These are phyloP conservation scores for Phoenicopterus ruber DNA, from an alignment of 2,113 vertebrate genomes.

Conservation along the genomic window DNA sequence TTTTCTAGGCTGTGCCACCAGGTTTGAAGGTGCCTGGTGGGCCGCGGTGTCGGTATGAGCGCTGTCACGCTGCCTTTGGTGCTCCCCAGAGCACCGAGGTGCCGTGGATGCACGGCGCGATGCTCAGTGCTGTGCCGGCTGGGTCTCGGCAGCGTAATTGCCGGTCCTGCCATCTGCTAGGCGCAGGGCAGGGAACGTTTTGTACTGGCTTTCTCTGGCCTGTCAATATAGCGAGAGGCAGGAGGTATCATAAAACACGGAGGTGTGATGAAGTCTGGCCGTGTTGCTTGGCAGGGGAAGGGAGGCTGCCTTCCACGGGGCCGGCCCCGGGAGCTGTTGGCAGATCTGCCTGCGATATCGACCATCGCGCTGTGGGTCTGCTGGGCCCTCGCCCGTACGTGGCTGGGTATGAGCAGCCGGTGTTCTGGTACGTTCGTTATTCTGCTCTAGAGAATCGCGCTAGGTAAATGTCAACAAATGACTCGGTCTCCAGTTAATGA, in stretches of 20 bases:
- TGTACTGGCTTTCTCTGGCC: background rate
- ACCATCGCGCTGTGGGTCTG: fast-evolving
- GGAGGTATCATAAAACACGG: background rate
- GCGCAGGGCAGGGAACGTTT: background rate
- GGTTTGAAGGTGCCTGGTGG: background rate
- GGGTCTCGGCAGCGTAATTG: background rate
- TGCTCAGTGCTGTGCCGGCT: background rate
- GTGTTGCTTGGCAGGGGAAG: background rate
- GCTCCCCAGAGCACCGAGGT: fast-evolving
- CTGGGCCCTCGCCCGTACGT: background rate
- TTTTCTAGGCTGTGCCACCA: background rate
- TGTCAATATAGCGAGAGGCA: fast-evolving
- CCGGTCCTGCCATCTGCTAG: background rate
- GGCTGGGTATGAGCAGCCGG: background rate
- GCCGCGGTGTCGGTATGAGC: fast-evolving
- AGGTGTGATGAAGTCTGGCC: background rate
- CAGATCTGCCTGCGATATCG: background rate
- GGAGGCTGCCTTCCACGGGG: background rate
- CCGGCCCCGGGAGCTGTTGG: background rate
- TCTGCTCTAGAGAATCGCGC: background rate
- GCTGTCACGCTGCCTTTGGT: fast-evolving
- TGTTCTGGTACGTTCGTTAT: background rate
- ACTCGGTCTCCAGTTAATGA: background rate
- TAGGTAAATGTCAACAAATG: background rate
- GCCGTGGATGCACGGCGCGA: fast-evolving